Evolutionary conservation across 2,888 invertebrate species (phyloP).

Genomic region (Cacoxenus indagator): DNA sequence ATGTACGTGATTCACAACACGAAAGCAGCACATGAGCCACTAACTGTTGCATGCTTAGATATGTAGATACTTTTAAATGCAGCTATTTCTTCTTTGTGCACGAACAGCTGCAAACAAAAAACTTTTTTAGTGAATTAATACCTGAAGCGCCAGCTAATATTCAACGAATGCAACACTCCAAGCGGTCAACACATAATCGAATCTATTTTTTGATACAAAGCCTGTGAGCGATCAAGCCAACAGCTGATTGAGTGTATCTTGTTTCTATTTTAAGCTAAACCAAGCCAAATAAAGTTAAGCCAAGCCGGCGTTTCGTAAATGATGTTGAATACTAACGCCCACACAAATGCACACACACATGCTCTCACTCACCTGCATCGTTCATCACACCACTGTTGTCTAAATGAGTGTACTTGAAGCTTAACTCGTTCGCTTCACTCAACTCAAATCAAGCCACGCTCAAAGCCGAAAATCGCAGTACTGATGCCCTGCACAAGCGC

Average conservation of each 20-base stretch:
- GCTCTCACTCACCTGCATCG: background rate
- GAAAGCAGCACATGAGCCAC: too few relatives aligned
- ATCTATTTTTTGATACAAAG: background rate
- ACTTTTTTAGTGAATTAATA: too few relatives aligned
- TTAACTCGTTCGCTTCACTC: background rate
- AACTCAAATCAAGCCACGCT: background rate
- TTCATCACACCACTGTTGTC: background rate
- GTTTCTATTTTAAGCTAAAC: too few relatives aligned
- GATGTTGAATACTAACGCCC: conserved; percentile 3
- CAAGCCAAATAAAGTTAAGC: background rate
- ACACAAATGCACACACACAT: background rate
- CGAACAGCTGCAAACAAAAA: too few relatives aligned
- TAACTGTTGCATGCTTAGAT: too few relatives aligned
- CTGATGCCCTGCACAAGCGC: background rate
- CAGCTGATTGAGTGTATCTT: conserved; percentile 11
- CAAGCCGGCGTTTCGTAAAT: conserved; percentile 24
- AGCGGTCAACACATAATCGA: background rate
- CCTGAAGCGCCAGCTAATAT: too few relatives aligned
- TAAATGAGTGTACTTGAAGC: conserved; percentile 6
- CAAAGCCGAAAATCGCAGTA: background rate
- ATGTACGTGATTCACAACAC: too few relatives aligned
- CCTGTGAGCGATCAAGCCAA: background rate
- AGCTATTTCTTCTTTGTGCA: too few relatives aligned
- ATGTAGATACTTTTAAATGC: too few relatives aligned
- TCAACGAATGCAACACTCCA: too few relatives aligned